Percentiles rank a stretch among this genome's conserved stretches.
These are phyloP conservation scores for Amblyornis subalaris DNA, from an alignment of 2,113 vertebrate genomes.

Conservation along the genomic window DNA sequence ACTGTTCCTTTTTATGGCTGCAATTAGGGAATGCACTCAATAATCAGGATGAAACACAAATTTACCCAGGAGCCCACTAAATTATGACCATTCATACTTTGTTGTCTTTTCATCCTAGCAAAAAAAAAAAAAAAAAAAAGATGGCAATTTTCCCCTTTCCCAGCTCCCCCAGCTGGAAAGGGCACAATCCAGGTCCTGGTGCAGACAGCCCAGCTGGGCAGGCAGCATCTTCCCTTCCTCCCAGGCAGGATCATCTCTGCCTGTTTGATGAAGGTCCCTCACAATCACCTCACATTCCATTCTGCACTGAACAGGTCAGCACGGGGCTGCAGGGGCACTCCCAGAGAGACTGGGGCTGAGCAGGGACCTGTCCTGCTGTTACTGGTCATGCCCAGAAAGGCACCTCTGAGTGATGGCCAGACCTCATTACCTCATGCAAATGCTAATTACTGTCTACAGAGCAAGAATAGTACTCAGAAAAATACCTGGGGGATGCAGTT, in stretches of 20 bases:
- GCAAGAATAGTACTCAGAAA: background rate
- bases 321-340: background rate
- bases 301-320: background rate
- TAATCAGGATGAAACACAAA: slow-evolving; percentile 75
- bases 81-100: slow-evolving; percentile 66
- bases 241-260: background rate
- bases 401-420: background rate
- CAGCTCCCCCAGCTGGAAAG: background rate
- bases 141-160: background rate
- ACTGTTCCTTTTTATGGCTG: slow-evolving; percentile 71
- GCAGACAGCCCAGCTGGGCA: background rate
- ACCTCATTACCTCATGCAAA: background rate
- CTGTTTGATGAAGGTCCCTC: background rate
- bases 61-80: slow-evolving; percentile 72
- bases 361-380: background rate
- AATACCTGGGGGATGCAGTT: background rate
- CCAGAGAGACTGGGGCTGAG: background rate
- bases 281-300: background rate
- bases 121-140: background rate
- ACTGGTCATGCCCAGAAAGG: background rate
- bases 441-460: background rate
- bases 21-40: slow-evolving; percentile 73
- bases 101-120: slow-evolving; percentile 47
- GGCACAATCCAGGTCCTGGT: background rate
- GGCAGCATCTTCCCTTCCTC: background rate